A percentile compares a stretch with the other conserved stretches of the same genome.
Conservation (phyloP, 1,140 invertebrate species). For the Acromyrmex charruanus region DNA sequence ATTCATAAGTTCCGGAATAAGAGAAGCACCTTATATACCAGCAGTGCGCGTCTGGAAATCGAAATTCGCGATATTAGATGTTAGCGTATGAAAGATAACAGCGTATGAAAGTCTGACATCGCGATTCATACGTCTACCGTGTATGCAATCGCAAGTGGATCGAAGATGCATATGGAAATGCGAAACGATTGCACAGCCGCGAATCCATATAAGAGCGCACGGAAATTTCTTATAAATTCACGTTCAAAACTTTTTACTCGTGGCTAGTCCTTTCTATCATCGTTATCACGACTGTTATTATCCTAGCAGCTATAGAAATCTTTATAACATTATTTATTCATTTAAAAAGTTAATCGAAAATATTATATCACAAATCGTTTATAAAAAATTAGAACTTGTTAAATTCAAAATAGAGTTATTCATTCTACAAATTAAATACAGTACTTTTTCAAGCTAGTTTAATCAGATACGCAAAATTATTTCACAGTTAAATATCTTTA, state of each 20-base stretch:
- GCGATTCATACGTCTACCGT: slow-evolving; percentile 12
- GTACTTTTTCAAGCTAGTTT: neutral
- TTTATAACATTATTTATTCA: neutral
- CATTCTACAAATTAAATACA: neutral
- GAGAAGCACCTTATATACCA: slow-evolving; percentile 4
- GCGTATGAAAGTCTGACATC: slow-evolving; percentile 23
- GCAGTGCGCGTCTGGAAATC: neutral
- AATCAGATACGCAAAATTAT: neutral
- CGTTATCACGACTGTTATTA: neutral
- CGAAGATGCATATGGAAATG: neutral
- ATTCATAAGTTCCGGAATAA: slow-evolving; percentile 50
- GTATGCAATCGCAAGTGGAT: slow-evolving; percentile 14
- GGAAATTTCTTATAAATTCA: neutral
- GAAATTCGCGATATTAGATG: slow-evolving; percentile 43
- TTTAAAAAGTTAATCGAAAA: neutral
- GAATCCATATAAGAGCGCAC: neutral
- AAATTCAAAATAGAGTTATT: neutral
- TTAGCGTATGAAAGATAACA: slow-evolving; percentile 34
- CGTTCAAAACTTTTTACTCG: neutral
- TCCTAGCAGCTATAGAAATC: neutral
- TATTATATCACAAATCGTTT: neutral
- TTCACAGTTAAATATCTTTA: slow-evolving; percentile 19
- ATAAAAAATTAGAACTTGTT: neutral
- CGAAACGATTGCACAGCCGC: neutral
- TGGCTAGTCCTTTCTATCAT: neutral